Evolutionary conservation across 2,113 vertebrate genomes (phyloP), one percentile per base, ranked within the genome.

Genomic region (Leptosomus discolor): DNA sequence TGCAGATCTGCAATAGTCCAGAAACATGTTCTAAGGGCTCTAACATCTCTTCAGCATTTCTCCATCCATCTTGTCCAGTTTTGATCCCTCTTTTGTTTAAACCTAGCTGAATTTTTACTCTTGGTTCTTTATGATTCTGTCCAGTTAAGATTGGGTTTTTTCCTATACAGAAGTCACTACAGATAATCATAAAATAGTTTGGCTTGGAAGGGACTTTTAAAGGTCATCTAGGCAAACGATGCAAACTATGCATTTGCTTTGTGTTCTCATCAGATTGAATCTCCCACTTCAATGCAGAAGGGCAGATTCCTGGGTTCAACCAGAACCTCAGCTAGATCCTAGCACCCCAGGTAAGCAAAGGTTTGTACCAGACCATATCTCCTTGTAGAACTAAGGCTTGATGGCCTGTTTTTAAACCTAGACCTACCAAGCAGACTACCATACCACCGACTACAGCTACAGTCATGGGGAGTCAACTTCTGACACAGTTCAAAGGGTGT

Each of bases 361-460:
- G 5, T n/a, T 81, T 92, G 32, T 70, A 64, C 34, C 48, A 64
- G 23, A 69, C 12, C 7, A 13, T 1, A 6, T 29, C 16, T 73
- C 8, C 29, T 29, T 39, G 26, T 19, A 83, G 30, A 71, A n/a
- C 8, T 22, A 46, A 51, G 24, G 34, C 11, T 64, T 71, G 79
- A 23, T 17, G 11, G 39, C 17, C 41, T 37, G 7, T 19, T 83
- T 85, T 76, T 77, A 58, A 79, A 57, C 27, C 19, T 18, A 57
- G 22, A 76, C 27, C 41, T 76, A 32, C 16, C 0, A 0, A 79
- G 24, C 6, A 77, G 11, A 32, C 7, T 10, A 51, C 45, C 0
- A 1, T 56, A 39, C 34, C n/a, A 29, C 43, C 34, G 39, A 34
- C 29, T 5, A 30, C 12, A 46, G 46, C 50, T 63, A 45, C 53